A percentile compares a stretch with the other conserved stretches of the same genome.
These are phyloP conservation scores for Sebastes vulpes DNA, from an alignment of 2,797 vertebrate genomes.

Conservation along the genomic window DNA sequence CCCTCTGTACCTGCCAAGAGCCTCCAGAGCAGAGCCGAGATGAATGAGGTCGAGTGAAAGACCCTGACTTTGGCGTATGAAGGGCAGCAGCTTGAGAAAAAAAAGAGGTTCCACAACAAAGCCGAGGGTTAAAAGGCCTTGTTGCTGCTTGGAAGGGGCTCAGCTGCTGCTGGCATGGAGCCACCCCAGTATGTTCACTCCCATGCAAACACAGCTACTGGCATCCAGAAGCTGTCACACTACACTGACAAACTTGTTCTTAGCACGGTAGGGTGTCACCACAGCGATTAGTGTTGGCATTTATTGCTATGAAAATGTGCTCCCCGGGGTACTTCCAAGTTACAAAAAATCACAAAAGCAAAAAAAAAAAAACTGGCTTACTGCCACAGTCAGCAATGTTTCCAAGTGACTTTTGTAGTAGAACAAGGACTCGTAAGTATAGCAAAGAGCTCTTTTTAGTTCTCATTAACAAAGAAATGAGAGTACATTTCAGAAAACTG, in stretches of 20 bases:
- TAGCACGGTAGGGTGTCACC: slow-evolving; percentile 45
- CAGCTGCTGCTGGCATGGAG: slow-evolving; percentile 71
- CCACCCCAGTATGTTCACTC: slow-evolving; percentile 62
- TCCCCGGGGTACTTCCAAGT: background rate
- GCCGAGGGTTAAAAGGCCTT: slow-evolving; percentile 58
- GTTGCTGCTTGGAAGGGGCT: slow-evolving; percentile 73
- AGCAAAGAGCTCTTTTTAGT: background rate
- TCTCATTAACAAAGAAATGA: slow-evolving; percentile 5
- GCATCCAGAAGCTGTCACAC: slow-evolving; percentile 55
- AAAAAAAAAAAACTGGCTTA: slow-evolving; percentile 5
- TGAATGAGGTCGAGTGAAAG: slow-evolving; percentile 51
- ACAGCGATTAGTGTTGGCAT: slow-evolving; percentile 51
- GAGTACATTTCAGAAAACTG: background rate
- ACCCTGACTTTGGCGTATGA: slow-evolving; percentile 32
- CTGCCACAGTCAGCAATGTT: slow-evolving; percentile 7
- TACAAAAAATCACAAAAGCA: slow-evolving; percentile 23
- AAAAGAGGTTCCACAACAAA: slow-evolving; percentile 56
- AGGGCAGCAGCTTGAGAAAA: slow-evolving; percentile 54
- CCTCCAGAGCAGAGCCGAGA: slow-evolving; percentile 19
- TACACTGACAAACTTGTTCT: slow-evolving; percentile 48
- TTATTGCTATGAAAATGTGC: slow-evolving; percentile 48
- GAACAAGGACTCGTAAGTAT: background rate
- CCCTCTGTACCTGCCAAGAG: slow-evolving; percentile 45
- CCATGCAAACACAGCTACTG: slow-evolving; percentile 62
- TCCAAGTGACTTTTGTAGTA: background rate